Conservation (phyloP, 2,113 vertebrate species). For the Pygoscelis antarcticus region DNA sequence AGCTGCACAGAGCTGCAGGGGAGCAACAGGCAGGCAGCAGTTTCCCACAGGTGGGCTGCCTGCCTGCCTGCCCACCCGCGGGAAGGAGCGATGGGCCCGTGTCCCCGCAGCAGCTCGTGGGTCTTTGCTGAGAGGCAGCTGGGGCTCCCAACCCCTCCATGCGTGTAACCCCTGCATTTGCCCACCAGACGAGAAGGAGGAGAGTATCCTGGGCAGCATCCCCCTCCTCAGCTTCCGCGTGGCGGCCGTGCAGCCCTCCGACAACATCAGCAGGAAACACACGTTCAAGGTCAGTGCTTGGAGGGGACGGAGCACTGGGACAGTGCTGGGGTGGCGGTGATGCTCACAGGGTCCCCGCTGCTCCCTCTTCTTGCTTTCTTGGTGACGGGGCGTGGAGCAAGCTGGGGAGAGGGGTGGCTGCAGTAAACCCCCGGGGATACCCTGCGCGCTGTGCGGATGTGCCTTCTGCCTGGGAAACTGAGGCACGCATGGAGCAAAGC, state of each 20-base stretch:
- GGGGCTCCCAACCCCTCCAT: neutral
- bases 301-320: neutral
- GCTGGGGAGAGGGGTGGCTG: neutral
- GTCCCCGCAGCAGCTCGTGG: neutral
- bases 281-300: slow-evolving; percentile 90
- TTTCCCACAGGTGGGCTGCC: slow-evolving; percentile 24
- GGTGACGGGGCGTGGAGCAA: neutral
- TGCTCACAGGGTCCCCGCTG: neutral
- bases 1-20: neutral
- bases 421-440: neutral
- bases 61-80: neutral
- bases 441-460: accelerated
- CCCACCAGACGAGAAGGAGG: slow-evolving; percentile 90
- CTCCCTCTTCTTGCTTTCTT: neutral
- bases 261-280: slow-evolving; percentile 93
- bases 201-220: slow-evolving; percentile 89
- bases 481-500: neutral
- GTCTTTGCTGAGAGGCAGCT: neutral
- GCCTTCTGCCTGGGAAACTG: neutral
- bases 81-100: neutral
- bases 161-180: neutral
- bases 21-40: neutral
- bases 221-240: slow-evolving; percentile 93
- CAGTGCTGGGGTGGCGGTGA: neutral
- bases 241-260: slow-evolving; percentile 81